phyloP scores from a whole-genome alignment of 2,113 vertebrate genomes.

The Festucalex cinctus region DNA sequence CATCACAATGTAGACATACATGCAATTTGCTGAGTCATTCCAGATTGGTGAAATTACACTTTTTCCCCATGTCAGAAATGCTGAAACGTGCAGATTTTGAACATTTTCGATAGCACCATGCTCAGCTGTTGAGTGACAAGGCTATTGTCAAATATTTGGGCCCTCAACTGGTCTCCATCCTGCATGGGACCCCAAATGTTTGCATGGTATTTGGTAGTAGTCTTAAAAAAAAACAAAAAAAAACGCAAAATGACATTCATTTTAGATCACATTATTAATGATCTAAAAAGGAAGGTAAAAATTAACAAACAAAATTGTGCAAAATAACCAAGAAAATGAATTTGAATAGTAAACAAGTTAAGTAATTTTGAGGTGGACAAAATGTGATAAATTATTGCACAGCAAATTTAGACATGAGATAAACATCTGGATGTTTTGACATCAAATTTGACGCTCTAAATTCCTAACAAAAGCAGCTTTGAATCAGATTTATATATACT shows the following conservation, averaged over 20 bases:
- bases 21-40: conserved; percentile 13
- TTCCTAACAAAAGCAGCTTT: no score
- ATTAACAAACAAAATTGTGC: not conserved
- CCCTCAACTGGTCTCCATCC: not conserved
- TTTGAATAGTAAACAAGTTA: not conserved
- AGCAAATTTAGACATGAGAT: no score
- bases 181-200: not conserved
- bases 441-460: not conserved
- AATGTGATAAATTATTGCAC: not conserved
- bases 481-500: no score
- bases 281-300: not conserved
- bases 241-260: not conserved
- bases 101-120: not conserved
- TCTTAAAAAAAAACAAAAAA: not conserved
- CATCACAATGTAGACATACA: conserved; percentile 41
- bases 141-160: not conserved
- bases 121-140: not conserved
- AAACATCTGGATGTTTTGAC: no score
- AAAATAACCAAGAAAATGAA: not conserved
- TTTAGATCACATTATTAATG: not conserved
- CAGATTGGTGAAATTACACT: not conserved
- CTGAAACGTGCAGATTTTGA: not conserved
- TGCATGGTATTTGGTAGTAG: not conserved
- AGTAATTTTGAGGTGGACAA: not conserved
- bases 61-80: not conserved